These are phyloP conservation scores for Panthera uncia DNA, from an alignment of 2,113 vertebrate genomes.

Conservation along the genomic window DNA sequence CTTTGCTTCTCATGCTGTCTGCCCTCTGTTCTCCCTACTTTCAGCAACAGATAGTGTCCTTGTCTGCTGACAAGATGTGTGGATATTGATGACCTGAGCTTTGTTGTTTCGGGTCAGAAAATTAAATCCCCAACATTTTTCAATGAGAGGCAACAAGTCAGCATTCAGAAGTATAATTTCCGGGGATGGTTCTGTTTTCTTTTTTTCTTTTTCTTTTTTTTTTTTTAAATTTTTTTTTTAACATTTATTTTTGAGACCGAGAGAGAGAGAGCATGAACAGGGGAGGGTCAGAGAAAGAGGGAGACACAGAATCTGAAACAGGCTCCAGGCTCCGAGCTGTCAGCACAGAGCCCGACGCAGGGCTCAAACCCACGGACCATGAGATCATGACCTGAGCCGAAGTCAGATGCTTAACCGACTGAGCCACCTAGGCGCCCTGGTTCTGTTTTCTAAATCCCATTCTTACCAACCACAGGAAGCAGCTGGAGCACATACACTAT, in stretches of 20 bases:
- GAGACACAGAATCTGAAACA: too few species aligned
- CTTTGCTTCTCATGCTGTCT: not conserved
- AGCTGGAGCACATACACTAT: not conserved
- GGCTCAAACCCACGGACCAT: too few species aligned
- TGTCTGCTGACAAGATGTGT: not conserved
- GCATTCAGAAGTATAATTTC: not conserved
- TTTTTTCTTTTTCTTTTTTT: not conserved
- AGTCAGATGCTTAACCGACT: too few species aligned
- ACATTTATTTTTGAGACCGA: too few species aligned
- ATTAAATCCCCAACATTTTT: constrained; percentile 20
- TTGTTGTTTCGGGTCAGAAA: constrained; percentile 19
- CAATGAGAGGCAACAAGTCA: constrained; percentile 12
- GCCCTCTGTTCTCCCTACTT: not conserved
- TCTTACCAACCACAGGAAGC: not conserved
- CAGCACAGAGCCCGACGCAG: too few species aligned
- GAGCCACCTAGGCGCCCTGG: not conserved
- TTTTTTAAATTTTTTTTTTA: too few species aligned
- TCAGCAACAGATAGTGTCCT: not conserved
- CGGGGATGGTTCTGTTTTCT: not conserved
- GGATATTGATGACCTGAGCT: not conserved
- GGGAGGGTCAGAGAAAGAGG: too few species aligned
- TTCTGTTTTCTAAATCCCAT: constrained; percentile 19
- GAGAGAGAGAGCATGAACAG: too few species aligned
- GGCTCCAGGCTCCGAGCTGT: too few species aligned
- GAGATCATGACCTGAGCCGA: too few species aligned